Conservation (phyloP, 2,113 vertebrate species). For the Oreochromis niloticus region DNA sequence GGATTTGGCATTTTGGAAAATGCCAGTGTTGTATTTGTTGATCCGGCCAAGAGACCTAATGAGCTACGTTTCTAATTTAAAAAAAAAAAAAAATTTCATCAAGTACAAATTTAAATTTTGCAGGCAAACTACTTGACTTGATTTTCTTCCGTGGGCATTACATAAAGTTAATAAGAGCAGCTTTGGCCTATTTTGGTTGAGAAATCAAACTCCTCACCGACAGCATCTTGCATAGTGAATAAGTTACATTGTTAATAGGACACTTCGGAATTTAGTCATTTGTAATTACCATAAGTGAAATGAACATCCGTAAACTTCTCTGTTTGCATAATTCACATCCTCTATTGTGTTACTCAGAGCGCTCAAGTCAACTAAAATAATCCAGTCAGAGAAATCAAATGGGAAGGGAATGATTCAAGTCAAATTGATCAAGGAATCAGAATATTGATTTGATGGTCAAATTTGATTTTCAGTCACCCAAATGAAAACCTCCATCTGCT, state of each 20-base stretch:
- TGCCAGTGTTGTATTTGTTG: background rate
- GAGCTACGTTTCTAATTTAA: background rate
- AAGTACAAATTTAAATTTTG: background rate
- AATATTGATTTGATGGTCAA: slow-evolving; percentile 31
- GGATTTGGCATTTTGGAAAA: background rate
- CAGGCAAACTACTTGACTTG: background rate
- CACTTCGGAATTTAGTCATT: background rate
- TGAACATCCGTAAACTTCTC: background rate
- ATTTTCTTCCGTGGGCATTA: background rate
- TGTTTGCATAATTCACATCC: background rate
- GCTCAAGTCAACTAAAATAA: background rate
- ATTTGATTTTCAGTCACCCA: slow-evolving; percentile 32
- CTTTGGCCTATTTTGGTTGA: background rate
- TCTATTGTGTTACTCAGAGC: background rate
- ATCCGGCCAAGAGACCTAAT: background rate
- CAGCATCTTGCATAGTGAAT: background rate
- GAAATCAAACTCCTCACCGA: background rate
- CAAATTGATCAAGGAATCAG: background rate
- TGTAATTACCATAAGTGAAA: slow-evolving; percentile 1
- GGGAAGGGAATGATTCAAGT: background rate
- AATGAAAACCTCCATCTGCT: slow-evolving; percentile 26
- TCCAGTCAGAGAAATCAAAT: slow-evolving; percentile 10
- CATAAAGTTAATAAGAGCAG: background rate
- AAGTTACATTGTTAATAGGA: slow-evolving; percentile 19
- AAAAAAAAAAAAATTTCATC: background rate